phyloP scores from a whole-genome alignment of 2,113 vertebrate species.

The Morone saxatilis region DNA sequence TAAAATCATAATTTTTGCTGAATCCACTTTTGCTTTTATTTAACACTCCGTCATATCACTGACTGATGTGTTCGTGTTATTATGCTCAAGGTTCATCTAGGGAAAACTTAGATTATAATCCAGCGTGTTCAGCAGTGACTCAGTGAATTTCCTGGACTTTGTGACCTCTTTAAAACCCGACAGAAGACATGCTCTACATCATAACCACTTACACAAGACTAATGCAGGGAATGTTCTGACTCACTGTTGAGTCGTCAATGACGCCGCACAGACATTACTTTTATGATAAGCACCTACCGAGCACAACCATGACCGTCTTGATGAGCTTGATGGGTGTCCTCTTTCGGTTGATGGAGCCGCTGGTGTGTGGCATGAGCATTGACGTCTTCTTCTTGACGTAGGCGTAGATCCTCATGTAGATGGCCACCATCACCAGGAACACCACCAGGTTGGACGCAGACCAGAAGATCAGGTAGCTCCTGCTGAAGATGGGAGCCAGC shows the following conservation, averaged over 20 bases:
- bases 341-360: slow-evolving; percentile 91
- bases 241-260: neutral
- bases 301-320: slow-evolving; percentile 97
- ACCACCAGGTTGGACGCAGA: slow-evolving; percentile 91
- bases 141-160: slow-evolving; percentile 13
- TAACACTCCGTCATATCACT: neutral
- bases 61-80: neutral
- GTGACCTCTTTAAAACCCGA: slow-evolving; percentile 12
- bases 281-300: slow-evolving; percentile 87
- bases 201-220: neutral
- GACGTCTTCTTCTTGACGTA: slow-evolving; percentile 95
- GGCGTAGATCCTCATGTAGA: slow-evolving; percentile 94
- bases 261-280: neutral
- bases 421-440: slow-evolving; percentile 93
- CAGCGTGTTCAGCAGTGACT: slow-evolving; percentile 28
- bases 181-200: neutral
- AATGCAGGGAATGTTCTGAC: slow-evolving; percentile 3
- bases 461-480: slow-evolving; percentile 98
- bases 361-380: slow-evolving; percentile 87
- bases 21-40: neutral
- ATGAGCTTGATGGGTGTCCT: slow-evolving; percentile 96
- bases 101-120: slow-evolving; percentile 6
- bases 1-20: neutral
- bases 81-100: slow-evolving; percentile 14
- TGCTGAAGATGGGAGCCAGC: slow-evolving; percentile 95